Base-by-base conservation (phyloP, 2,888 invertebrate genomes). In the Lottia scabra region DNA sequence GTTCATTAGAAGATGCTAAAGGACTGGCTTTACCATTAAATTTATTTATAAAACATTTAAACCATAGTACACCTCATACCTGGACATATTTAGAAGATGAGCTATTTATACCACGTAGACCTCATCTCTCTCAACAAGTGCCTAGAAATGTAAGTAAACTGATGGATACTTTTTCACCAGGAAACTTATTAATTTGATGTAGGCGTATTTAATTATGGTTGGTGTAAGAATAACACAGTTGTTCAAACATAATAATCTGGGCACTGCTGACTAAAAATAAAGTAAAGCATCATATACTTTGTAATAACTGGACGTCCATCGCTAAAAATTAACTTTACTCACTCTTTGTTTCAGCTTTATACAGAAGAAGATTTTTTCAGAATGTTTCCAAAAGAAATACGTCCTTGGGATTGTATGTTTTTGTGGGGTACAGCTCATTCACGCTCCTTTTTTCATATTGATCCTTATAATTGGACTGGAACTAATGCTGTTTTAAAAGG, bases 381-480 rank as follows among this genome's bases (percentile, higher is more conserved):
- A 46, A 69, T 85, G 62, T 88, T 88, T 65, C 89, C 88, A 1
- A 45, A 75, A 44, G 85, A 85, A 46, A 79, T 89, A 0, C 82
- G 83, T 3, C 89, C 89, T 5, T 89, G 88, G 88, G 83, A 87
- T 74, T 84, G 87, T 68, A 86, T 88, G 86, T 74, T 89, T 69
- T 76, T 89, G 65, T 89, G 89, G 89, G 89, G 89, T n/a, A 85
- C 87, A 0, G 79, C 81, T 12, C 77, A 81, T 78, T 89, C 89
- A 3, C 78, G 88, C 26, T 89, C 89, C 15, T 72, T 81, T 0
- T 81, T 89, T 0, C 89, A 89, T 73, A 87, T 89, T 71, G 89
- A 89, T 75, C 89, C 89, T 1, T 89, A 89, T 78, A 89, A 89
- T 83, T 89, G 89, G 89, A 89, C 89, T 10, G 89, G 88, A 3